Conservation (phyloP, 2,113 vertebrate genomes). For the Paradoxurus hermaphroditus region DNA sequence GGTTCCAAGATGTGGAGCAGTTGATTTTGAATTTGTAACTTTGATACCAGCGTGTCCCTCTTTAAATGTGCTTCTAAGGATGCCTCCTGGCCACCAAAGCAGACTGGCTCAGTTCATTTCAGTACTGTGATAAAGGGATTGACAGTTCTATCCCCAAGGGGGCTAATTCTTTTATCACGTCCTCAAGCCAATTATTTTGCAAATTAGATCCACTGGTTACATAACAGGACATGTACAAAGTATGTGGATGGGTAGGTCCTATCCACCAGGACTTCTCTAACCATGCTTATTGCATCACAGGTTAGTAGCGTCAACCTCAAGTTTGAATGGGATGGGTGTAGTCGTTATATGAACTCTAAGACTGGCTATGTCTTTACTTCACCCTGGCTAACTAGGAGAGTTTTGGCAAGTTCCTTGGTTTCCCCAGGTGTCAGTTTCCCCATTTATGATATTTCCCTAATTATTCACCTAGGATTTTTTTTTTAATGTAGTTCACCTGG, state of each 20-base stretch:
- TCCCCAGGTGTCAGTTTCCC: neutral
- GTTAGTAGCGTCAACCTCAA: neutral
- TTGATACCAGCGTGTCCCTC: neutral
- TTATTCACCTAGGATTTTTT: neutral
- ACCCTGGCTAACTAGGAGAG: neutral
- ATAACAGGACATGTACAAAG: neutral
- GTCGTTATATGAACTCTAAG: neutral
- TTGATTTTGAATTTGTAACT: conserved; percentile 30
- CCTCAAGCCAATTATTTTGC: conserved; percentile 8
- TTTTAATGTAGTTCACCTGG: neutral
- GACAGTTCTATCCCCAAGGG: neutral
- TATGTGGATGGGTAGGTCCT: neutral
- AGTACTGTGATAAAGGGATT: rapidly evolving
- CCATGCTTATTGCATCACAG: neutral
- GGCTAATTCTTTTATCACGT: neutral
- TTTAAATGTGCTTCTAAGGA: neutral
- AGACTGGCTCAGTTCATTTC: neutral
- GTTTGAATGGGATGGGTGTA: neutral
- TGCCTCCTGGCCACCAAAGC: neutral
- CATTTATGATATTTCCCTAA: neutral
- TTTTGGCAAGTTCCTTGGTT: neutral
- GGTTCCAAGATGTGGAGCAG: neutral
- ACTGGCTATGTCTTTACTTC: neutral
- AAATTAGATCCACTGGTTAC: neutral
- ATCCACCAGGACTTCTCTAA: neutral